Conservation (phyloP, 1,140 invertebrate genomes). For the Nymphalis io region DNA sequence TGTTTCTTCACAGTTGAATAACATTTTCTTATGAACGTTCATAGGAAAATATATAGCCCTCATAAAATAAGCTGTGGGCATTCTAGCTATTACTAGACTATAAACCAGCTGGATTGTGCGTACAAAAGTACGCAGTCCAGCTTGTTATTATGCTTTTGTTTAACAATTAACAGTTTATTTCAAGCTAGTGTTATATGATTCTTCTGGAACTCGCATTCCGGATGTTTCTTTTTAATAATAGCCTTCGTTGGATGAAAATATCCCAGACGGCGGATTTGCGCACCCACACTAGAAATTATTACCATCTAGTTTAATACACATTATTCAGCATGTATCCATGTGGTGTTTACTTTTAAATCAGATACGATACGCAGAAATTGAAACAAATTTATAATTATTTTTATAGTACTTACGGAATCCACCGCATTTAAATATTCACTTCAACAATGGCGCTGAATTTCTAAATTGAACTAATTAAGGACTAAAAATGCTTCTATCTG, state of each 20-base stretch:
- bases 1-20: neutral
- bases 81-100: too few relatives aligned
- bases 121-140: neutral
- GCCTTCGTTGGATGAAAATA: slow-evolving; percentile 58
- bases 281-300: slow-evolving; percentile 47
- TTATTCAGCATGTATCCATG: slow-evolving; percentile 47
- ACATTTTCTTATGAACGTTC: too few relatives aligned
- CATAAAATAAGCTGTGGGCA: neutral
- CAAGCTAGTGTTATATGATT: slow-evolving; percentile 30
- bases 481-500: too few relatives aligned
- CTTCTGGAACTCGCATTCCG: slow-evolving; percentile 39
- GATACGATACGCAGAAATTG: neutral
- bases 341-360: slow-evolving; percentile 34
- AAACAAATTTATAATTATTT: too few relatives aligned
- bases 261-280: slow-evolving; percentile 53
- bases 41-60: neutral
- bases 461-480: too few relatives aligned
- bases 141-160: neutral
- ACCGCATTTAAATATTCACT: too few relatives aligned
- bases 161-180: slow-evolving; percentile 15
- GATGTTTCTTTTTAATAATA: slow-evolving; percentile 52
- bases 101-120: too few relatives aligned
- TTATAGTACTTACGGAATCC: too few relatives aligned
- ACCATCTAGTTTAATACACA: slow-evolving; percentile 39
- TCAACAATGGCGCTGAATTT: too few relatives aligned